Conservation (phyloP, 2,888 invertebrate species). For the Sicus ferrugineus region DNA sequence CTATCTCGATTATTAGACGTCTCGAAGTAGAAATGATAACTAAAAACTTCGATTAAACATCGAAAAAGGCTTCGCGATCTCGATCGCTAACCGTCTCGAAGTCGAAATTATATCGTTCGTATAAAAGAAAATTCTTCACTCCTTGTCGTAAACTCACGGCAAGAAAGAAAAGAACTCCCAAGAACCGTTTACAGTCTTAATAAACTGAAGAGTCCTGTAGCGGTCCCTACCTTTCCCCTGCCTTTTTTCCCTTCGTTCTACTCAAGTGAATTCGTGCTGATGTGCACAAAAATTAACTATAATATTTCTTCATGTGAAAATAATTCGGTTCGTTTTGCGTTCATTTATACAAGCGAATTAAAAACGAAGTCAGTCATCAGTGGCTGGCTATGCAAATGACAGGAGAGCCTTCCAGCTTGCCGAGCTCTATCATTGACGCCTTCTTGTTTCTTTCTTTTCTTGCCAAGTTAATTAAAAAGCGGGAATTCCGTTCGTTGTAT, state of each 20-base stretch:
- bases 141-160: no score
- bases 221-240: neutral
- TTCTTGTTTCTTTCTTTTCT: constrained; percentile 36
- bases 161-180: constrained; percentile 1
- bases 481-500: neutral
- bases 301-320: constrained; percentile 53
- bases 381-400: constrained; percentile 63
- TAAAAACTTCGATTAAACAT: no score
- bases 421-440: constrained; percentile 49
- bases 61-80: no score
- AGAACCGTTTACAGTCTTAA: neutral
- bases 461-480: constrained; percentile 55
- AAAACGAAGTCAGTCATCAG: constrained; percentile 47
- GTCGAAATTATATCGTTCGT: no score
- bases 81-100: no score
- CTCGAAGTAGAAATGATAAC: no score
- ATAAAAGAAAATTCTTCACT: no score
- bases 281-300: constrained; percentile 22
- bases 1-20: no score
- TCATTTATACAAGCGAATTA: constrained; percentile 43
- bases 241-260: constrained; percentile 37
- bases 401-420: no score
- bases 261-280: constrained; percentile 51
- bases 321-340: constrained; percentile 40
- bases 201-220: neutral